phyloP scores from a whole-genome alignment of 2,797 vertebrate species.

The Sciaenops ocellatus region DNA sequence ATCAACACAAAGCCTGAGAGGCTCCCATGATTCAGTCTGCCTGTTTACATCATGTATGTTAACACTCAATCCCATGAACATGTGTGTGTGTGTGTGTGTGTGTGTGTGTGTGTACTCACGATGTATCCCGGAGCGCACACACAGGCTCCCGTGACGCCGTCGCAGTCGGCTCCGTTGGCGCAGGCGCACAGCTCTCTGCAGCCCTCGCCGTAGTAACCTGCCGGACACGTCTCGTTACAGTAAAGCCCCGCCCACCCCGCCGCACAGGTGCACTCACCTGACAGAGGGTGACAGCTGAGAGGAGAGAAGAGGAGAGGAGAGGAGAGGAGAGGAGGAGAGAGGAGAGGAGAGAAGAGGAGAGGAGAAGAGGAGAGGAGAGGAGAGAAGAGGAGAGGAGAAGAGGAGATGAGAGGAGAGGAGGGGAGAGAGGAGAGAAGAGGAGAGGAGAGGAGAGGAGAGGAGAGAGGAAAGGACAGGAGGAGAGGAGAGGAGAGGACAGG shows the following conservation, averaged over 20 bases:
- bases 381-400: background rate
- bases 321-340: background rate
- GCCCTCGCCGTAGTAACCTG: slow-evolving; percentile 90
- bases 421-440: background rate
- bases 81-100: too few relatives aligned
- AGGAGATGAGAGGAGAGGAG: too few relatives aligned
- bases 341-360: background rate
- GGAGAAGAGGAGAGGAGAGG: background rate
- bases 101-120: slow-evolving; percentile 77
- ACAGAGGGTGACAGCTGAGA: slow-evolving; percentile 94
- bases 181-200: slow-evolving; percentile 91
- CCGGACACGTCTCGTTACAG: slow-evolving; percentile 94
- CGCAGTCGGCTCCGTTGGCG: slow-evolving; percentile 93
- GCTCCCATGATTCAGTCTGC: background rate
- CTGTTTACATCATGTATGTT: background rate
- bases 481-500: background rate
- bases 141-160: slow-evolving; percentile 90
- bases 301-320: background rate
- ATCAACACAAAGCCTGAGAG: background rate
- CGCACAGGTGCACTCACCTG: slow-evolving; percentile 93
- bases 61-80: background rate
- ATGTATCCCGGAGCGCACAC: slow-evolving; percentile 92
- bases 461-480: background rate
- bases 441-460: background rate
- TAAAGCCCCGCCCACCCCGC: slow-evolving; percentile 94